Percentiles rank a stretch among this genome's conserved stretches.
phyloP scores from a whole-genome alignment of 1,140 invertebrate species.

The Leptinotarsa lineolata region DNA sequence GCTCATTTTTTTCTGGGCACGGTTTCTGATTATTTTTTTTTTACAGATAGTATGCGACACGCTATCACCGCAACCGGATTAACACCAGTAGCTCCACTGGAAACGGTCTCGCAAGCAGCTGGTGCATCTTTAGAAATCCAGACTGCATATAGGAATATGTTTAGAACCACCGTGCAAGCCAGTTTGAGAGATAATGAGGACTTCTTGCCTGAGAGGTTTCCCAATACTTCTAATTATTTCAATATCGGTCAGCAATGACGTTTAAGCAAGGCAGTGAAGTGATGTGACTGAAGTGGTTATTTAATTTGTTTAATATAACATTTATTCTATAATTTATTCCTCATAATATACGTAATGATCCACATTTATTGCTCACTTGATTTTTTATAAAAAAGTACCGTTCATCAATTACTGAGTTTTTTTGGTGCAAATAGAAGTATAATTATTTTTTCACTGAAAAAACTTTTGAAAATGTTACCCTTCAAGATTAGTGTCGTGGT shows the following conservation, averaged over 20 bases:
- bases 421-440: too few relatives aligned
- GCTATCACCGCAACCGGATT: constrained; percentile 61
- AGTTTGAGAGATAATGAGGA: constrained; percentile 58
- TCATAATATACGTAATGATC: not conserved
- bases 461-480: too few relatives aligned
- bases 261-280: not conserved
- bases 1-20: too few relatives aligned
- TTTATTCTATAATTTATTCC: not conserved
- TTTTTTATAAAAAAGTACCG: not conserved
- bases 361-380: not conserved
- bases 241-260: constrained; percentile 17
- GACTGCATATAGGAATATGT: constrained; percentile 56
- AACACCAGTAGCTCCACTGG: constrained; percentile 56
- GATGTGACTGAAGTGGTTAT: not conserved
- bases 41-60: constrained; percentile 59
- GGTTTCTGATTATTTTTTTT: not conserved
- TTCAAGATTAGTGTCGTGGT: too few relatives aligned
- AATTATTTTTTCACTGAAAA: too few relatives aligned
- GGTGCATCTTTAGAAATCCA: constrained; percentile 56
- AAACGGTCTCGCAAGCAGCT: constrained; percentile 53
- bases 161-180: constrained; percentile 55
- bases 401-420: too few relatives aligned
- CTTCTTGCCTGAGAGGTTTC: constrained; percentile 60
- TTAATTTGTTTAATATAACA: not conserved
- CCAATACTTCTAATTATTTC: constrained; percentile 59